These are phyloP conservation scores for Lepidothrix coronata DNA, from an alignment of 2,113 vertebrate species.

Conservation along the genomic window DNA sequence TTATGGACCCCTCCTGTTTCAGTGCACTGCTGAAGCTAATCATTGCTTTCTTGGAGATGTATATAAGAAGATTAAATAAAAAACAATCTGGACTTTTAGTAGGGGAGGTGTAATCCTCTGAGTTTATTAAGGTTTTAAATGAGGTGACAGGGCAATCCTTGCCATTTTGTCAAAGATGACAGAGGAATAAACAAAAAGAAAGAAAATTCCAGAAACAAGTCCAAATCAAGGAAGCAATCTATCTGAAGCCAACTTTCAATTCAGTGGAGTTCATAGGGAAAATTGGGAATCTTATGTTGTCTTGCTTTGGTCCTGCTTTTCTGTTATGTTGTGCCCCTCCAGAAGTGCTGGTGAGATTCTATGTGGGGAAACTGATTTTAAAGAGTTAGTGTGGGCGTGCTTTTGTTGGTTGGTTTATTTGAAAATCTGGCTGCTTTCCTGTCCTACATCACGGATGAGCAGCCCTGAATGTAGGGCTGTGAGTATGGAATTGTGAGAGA, in stretches of 20 bases:
- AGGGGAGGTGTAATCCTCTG: neutral
- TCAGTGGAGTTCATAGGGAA: neutral
- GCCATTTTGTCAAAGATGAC: neutral
- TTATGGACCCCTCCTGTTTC: neutral
- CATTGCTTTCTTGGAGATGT: neutral
- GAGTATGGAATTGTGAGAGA: neutral
- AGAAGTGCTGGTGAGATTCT: neutral
- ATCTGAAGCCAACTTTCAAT: neutral
- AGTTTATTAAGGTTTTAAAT: slow-evolving; percentile 1
- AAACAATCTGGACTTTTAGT: neutral
- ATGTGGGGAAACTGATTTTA: neutral
- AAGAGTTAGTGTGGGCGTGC: neutral
- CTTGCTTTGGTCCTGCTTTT: neutral
- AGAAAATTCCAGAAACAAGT: neutral
- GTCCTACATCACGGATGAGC: neutral
- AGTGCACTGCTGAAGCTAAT: neutral
- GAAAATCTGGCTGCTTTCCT: neutral
- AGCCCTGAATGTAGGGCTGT: neutral
- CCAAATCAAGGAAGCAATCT: neutral
- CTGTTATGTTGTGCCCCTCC: accelerated
- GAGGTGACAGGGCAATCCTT: slow-evolving; percentile 19
- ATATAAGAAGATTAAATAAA: slow-evolving; percentile 31
- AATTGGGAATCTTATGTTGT: neutral
- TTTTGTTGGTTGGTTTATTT: neutral
- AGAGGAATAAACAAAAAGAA: slow-evolving; percentile 5